phyloP scores from a whole-genome alignment of 2,113 vertebrate species.

The Muscicapa adusta region DNA sequence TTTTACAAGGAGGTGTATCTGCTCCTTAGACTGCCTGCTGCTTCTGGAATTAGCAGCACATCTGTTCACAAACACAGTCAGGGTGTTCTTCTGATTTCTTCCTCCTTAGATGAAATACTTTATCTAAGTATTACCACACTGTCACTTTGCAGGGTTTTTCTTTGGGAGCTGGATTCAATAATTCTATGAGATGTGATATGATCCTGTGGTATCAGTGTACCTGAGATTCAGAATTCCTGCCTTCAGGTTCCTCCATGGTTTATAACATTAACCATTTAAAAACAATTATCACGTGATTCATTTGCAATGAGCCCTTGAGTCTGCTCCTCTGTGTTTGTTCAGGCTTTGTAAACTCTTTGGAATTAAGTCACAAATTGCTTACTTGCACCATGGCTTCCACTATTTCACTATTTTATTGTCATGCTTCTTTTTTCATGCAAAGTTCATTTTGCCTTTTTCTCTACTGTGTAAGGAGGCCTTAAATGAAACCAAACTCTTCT shows the following conservation, averaged over 20 bases:
- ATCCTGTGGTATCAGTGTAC: not conserved
- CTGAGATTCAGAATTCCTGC: not conserved
- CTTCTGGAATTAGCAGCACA: not conserved
- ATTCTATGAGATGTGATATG: not conserved
- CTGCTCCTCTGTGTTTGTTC: not conserved
- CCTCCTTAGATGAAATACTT: not conserved
- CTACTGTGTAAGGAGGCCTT: not conserved
- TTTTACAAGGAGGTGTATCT: not conserved
- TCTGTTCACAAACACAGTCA: not conserved
- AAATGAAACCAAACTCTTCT: not conserved
- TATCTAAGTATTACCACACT: not conserved
- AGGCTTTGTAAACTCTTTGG: not conserved
- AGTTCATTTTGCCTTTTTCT: not conserved
- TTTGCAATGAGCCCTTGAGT: not conserved
- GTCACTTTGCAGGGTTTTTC: not conserved
- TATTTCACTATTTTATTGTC: not conserved
- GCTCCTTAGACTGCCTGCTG: not conserved
- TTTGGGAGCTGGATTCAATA: not conserved
- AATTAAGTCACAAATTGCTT: not conserved
- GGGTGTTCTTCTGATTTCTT: not conserved
- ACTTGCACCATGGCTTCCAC: not conserved
- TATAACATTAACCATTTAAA: not conserved
- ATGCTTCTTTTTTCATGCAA: not conserved
- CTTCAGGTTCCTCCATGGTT: not conserved
- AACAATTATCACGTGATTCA: not conserved